A percentile compares a stretch with the other conserved stretches of the same genome.
Evolutionary conservation across 2,113 vertebrate genomes (phyloP).

Genomic region (Ursus arctos): DNA sequence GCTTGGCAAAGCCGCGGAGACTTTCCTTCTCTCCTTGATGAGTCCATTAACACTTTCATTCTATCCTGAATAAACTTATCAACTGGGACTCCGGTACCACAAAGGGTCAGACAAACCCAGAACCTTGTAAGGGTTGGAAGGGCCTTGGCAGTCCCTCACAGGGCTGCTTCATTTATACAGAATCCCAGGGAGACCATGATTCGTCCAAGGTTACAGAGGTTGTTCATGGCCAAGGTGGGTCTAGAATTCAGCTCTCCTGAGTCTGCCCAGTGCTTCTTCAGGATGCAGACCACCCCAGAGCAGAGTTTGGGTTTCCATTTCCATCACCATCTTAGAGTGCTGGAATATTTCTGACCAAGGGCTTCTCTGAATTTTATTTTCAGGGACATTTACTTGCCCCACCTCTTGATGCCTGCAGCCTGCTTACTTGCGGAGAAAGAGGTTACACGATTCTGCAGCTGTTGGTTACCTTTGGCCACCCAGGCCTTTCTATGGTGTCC

Average conservation of each 20-base stretch:
- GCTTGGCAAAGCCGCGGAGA: neutral
- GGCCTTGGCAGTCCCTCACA: no score
- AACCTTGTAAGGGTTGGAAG: neutral
- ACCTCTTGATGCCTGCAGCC: neutral
- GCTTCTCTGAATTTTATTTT: neutral
- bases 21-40: neutral
- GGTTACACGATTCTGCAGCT: neutral
- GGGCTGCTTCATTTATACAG: neutral
- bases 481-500: neutral
- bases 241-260: neutral
- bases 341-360: neutral
- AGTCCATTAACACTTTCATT: neutral
- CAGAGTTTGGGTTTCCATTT: no score
- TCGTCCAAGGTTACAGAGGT: neutral
- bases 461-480: neutral
- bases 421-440: neutral
- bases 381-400: neutral
- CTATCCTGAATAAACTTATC: neutral
- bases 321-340: neutral
- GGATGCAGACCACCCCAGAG: neutral
- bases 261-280: neutral
- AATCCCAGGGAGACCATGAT: neutral
- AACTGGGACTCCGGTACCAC: neutral
- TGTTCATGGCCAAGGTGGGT: neutral
- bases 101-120: neutral